These are phyloP conservation scores for Tilapia sparmanii DNA, from an alignment of 2,113 vertebrate species.

Conservation along the genomic window DNA sequence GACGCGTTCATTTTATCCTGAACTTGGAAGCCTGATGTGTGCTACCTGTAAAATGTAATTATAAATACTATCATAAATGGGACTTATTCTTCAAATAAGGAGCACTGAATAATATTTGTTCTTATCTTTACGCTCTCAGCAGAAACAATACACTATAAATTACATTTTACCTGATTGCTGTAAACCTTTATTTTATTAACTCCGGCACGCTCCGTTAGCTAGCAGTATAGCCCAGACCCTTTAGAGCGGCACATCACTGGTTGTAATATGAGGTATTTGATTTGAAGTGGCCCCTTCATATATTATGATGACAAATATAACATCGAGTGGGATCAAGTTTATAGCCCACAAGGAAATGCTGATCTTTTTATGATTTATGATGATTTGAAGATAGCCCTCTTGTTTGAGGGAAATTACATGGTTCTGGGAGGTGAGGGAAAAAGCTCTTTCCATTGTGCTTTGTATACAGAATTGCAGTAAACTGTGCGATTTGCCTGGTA, in stretches of 20 bases:
- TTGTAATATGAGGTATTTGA: slow-evolving; percentile 29
- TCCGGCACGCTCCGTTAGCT: slow-evolving; percentile 25
- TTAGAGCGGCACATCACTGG: neutral
- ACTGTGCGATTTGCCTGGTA: neutral
- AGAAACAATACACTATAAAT: slow-evolving; percentile 23
- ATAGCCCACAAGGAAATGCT: slow-evolving; percentile 19
- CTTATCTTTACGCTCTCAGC: neutral
- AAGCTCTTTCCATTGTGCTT: neutral
- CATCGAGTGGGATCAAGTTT: neutral
- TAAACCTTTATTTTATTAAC: slow-evolving; percentile 54
- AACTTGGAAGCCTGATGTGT: neutral
- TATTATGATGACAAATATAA: slow-evolving; percentile 36
- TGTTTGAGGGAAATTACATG: neutral
- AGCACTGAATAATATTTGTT: neutral
- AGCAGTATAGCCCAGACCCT: slow-evolving; percentile 8
- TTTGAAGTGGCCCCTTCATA: slow-evolving; percentile 22
- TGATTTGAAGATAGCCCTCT: neutral
- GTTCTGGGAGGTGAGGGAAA: neutral
- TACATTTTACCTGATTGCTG: slow-evolving; percentile 25
- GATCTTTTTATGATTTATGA: slow-evolving; percentile 31
- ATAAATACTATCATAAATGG: neutral
- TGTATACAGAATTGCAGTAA: neutral
- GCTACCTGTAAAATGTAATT: neutral
- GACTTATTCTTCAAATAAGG: neutral
- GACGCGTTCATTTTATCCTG: accelerated